Evolutionary conservation across 1,140 invertebrate species (phyloP).

Genomic region (Zaprionus tsacasi): DNA sequence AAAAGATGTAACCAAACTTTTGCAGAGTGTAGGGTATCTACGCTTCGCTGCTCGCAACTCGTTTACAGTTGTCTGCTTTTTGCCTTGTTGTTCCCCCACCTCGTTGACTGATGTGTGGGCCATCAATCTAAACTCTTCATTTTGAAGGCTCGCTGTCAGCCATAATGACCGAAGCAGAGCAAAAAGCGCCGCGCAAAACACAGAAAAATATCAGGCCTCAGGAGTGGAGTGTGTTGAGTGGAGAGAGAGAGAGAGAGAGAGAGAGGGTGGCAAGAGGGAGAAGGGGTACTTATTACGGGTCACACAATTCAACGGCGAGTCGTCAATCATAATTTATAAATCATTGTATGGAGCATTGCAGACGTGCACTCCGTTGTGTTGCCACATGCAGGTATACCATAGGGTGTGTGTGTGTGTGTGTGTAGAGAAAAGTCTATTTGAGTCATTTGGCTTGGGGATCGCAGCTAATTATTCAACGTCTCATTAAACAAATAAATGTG

Average conservation of each 20-base stretch:
- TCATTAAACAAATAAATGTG: constrained; percentile 82
- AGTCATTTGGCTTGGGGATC: constrained; percentile 62
- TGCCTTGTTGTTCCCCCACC: constrained; percentile 33
- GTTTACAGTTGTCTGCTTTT: constrained; percentile 17
- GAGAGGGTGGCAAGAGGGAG: neutral
- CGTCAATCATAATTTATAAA: constrained; percentile 82
- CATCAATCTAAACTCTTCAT: constrained; percentile 83
- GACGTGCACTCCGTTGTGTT: constrained; percentile 1
- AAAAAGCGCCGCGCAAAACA: constrained; percentile 59
- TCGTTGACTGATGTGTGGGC: constrained; percentile 76
- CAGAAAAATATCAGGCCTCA: constrained; percentile 56
- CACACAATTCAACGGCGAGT: constrained; percentile 70
- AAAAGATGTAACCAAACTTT: no score
- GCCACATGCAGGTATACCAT: constrained; percentile 14
- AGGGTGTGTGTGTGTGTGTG: neutral
- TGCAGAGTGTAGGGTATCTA: constrained; percentile 40
- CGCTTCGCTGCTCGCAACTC: neutral
- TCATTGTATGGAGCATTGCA: constrained; percentile 36
- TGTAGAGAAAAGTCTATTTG: constrained; percentile 28
- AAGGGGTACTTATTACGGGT: constrained; percentile 57
- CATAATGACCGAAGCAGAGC: constrained; percentile 74
- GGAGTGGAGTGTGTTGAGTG: neutral
- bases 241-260: constrained; percentile 1
- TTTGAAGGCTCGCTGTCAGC: constrained; percentile 79
- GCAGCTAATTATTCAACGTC: constrained; percentile 79